These are phyloP conservation scores for Notechis scutatus DNA, from an alignment of 2,113 vertebrate genomes.

Conservation along the genomic window DNA sequence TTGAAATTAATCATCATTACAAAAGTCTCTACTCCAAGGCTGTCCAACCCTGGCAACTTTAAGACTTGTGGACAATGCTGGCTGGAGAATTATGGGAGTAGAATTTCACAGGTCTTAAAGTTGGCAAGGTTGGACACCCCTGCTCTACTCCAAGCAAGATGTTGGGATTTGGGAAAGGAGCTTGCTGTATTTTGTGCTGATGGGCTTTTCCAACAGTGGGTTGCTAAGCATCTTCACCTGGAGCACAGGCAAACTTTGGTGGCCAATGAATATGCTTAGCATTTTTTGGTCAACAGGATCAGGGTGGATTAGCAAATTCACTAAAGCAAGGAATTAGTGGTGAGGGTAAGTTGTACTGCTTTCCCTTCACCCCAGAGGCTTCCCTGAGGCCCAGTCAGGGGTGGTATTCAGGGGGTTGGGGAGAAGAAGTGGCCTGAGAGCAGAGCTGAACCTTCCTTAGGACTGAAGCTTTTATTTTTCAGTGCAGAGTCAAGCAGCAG, in stretches of 20 bases:
- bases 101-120: background rate
- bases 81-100: background rate
- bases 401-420: too few relatives aligned
- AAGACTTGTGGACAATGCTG: background rate
- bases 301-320: background rate
- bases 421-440: too few relatives aligned
- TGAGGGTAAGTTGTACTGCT: background rate
- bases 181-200: background rate
- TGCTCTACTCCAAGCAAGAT: background rate
- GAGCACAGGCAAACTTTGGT: background rate
- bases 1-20: background rate
- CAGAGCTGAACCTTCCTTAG: too few relatives aligned
- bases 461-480: too few relatives aligned
- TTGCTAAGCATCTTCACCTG: background rate
- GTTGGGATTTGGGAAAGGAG: background rate
- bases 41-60: background rate
- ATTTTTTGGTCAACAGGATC: background rate
- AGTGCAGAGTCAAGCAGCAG: too few relatives aligned
- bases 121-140: background rate
- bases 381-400: too few relatives aligned
- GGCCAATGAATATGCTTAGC: background rate
- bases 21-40: background rate
- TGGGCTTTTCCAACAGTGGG: background rate
- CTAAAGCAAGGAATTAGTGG: background rate
- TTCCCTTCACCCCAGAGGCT: too few relatives aligned